Evolutionary conservation across 2,113 vertebrate genomes (phyloP).

Genomic region (Hemibagrus wyckioides): DNA sequence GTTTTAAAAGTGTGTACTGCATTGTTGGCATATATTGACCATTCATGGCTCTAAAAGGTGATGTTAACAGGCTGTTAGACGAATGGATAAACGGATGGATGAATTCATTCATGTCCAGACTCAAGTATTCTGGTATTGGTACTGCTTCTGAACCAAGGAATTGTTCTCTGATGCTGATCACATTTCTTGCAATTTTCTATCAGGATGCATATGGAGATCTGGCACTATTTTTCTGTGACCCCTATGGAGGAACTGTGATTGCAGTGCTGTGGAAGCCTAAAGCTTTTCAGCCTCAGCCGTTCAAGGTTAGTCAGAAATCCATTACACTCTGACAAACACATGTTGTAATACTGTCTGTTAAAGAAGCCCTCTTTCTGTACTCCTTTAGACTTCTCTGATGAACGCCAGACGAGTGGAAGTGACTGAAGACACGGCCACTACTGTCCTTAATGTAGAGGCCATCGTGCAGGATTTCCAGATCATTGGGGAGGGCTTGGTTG

Average conservation of each 20-base stretch:
- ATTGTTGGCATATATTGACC: neutral
- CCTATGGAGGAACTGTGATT: conserved; percentile 86
- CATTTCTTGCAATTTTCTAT: neutral
- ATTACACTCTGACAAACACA: neutral
- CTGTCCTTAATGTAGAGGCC: conserved; percentile 86
- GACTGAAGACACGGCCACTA: conserved; percentile 65
- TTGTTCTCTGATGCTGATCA: neutral
- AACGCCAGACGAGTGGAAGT: conserved; percentile 77
- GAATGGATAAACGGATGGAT: neutral
- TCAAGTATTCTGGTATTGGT: neutral
- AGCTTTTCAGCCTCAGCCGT: conserved; percentile 82
- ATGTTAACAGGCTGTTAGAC: neutral
- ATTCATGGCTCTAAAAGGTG: neutral
- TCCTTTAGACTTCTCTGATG: conserved; percentile 78
- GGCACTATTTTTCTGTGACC: conserved; percentile 92
- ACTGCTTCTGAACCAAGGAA: neutral
- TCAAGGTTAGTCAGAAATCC: conserved; percentile 77
- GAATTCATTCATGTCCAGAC: neutral
- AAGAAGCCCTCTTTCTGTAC: neutral
- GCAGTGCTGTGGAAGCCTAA: conserved; percentile 93
- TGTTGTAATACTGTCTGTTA: neutral
- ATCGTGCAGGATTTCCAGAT: conserved; percentile 88
- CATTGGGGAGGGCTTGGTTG: conserved; percentile 87
- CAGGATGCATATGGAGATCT: conserved; percentile 87
- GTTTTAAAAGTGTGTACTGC: neutral